These are phyloP conservation scores for Pomacea canaliculata DNA, from an alignment of 2,888 invertebrate species.

Conservation along the genomic window DNA sequence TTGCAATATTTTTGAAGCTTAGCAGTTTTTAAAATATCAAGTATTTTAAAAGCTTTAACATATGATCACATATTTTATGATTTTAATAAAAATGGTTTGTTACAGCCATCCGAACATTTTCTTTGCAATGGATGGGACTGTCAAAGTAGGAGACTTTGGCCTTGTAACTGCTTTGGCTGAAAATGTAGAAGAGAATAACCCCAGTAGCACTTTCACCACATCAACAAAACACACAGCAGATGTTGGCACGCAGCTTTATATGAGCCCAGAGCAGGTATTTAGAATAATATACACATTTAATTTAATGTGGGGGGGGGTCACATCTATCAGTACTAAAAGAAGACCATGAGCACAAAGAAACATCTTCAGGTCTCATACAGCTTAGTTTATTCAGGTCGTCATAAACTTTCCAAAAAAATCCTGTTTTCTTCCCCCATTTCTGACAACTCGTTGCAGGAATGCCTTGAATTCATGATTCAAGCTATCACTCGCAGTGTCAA, in stretches of 20 bases:
- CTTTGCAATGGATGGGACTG: conserved; percentile 88
- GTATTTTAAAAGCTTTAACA: too few species aligned
- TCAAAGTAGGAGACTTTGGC: conserved; percentile 98
- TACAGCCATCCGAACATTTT: conserved; percentile 90
- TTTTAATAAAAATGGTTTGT: conserved; percentile 35
- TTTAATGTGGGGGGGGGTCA: not conserved
- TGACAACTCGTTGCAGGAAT: too few species aligned
- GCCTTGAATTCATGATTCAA: too few species aligned
- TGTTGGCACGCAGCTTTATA: conserved; percentile 93
- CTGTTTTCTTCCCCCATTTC: too few species aligned
- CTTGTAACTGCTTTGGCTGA: conserved; percentile 86
- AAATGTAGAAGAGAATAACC: conserved; percentile 26
- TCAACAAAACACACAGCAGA: conserved; percentile 69
- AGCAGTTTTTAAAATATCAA: too few species aligned
- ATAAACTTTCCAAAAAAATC: not conserved
- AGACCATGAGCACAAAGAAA: not conserved
- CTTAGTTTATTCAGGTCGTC: not conserved
- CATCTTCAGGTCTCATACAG: not conserved
- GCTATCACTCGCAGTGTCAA: too few species aligned
- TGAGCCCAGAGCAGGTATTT: conserved; percentile 93
- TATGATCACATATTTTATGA: too few species aligned
- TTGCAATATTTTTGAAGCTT: too few species aligned
- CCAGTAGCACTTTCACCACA: conserved; percentile 30
- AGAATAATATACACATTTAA: not conserved
- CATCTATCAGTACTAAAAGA: too few species aligned